Percentiles rank a stretch among this genome's conserved stretches.
Conservation (phyloP, 2,888 invertebrate species). For the Caenorhabditis japonica region DNA sequence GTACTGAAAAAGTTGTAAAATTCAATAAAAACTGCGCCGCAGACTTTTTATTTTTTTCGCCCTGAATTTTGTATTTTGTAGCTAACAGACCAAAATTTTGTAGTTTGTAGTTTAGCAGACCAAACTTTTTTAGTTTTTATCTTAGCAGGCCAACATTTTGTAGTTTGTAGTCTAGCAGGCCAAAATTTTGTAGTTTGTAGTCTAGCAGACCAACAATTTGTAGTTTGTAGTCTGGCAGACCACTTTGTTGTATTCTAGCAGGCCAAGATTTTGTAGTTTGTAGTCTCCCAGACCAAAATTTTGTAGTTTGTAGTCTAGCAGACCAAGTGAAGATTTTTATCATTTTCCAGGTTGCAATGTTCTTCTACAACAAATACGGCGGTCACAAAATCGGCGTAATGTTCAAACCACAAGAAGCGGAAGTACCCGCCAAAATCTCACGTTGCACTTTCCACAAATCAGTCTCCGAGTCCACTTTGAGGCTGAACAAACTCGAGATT, state of each 20-base stretch:
- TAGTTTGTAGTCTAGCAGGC: constrained; percentile 4
- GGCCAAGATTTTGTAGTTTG: neutral
- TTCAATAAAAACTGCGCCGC: no score
- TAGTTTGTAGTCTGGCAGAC: no score
- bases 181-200: neutral
- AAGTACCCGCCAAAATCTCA: constrained; percentile 58
- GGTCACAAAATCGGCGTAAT: constrained; percentile 79
- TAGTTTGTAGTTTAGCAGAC: neutral
- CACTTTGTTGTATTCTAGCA: neutral
- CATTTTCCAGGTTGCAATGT: constrained; percentile 81
- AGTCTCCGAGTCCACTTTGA: constrained; percentile 14
- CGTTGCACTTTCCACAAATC: constrained; percentile 50
- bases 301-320: constrained; percentile 6
- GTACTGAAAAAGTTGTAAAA: no score
- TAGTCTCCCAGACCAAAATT: neutral
- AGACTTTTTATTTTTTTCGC: neutral
- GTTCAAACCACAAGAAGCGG: constrained; percentile 54
- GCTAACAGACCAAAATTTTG: neutral
- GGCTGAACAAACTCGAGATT: constrained; percentile 57
- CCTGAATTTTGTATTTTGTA: neutral
- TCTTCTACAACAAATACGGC: constrained; percentile 91
- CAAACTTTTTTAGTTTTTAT: neutral
- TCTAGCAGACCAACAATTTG: no score
- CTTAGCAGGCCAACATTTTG: constrained; percentile 3
- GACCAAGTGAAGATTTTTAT: neutral